Percentiles rank a stretch among this genome's conserved stretches.
Conservation (phyloP, 23 tunicate genomes). For the Ciona savignyi region DNA sequence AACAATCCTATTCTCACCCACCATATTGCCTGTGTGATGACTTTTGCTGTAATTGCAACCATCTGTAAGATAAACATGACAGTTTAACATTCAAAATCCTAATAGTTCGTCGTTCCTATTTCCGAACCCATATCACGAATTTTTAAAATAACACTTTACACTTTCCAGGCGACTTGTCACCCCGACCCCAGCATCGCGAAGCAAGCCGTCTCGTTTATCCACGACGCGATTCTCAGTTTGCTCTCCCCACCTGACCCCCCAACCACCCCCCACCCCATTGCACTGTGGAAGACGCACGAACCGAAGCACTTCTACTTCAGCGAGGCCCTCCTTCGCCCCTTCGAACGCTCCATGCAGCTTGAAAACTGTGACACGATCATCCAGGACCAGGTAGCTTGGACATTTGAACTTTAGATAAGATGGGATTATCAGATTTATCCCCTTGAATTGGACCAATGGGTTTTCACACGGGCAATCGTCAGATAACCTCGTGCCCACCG, state of each 20-base stretch:
- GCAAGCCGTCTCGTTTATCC: conserved; percentile 27
- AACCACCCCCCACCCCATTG: background rate
- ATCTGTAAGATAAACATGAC: too few relatives aligned
- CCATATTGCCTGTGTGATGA: too few relatives aligned
- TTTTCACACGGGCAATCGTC: too few relatives aligned
- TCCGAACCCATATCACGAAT: too few relatives aligned
- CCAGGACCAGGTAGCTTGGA: conserved; percentile 21
- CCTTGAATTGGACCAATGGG: too few relatives aligned
- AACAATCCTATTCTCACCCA: too few relatives aligned
- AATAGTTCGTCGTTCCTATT: too few relatives aligned
- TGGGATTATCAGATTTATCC: too few relatives aligned
- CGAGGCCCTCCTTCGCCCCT: conserved; percentile 33
- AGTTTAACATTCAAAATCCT: too few relatives aligned
- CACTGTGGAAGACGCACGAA: conserved; percentile 35
- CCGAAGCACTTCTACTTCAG: conserved; percentile 36
- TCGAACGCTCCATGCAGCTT: conserved; percentile 30
- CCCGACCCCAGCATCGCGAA: conserved; percentile 21
- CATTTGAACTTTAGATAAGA: background rate
- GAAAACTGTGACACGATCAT: conserved; percentile 22
- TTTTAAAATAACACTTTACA: too few relatives aligned
- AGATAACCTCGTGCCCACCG: too few relatives aligned
- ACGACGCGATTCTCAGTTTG: conserved; percentile 18
- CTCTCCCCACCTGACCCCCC: background rate
- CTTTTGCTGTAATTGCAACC: too few relatives aligned
- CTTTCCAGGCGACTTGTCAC: conserved; percentile 20